Percentiles rank a stretch among this genome's conserved stretches.
phyloP scores from a whole-genome alignment of 2,888 invertebrate genomes.

The Ganaspis brasiliensis region DNA sequence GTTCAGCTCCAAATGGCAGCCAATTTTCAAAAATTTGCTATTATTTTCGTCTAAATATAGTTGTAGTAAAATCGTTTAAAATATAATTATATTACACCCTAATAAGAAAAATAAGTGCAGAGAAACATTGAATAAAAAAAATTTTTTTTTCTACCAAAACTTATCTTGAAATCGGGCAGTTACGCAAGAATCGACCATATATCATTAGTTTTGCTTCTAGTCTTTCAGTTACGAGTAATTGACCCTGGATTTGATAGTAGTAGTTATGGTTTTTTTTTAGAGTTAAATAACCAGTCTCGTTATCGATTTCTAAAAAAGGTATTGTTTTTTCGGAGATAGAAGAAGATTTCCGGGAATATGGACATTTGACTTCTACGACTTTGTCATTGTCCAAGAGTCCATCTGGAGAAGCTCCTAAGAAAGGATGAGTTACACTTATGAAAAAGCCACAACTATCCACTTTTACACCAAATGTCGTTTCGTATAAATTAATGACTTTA shows the following conservation, averaged over 20 bases:
- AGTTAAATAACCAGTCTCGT: background rate
- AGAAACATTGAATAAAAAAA: too few relatives aligned
- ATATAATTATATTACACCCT: too few relatives aligned
- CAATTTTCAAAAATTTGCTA: too few relatives aligned
- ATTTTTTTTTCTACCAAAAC: too few relatives aligned
- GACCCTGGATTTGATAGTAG: constrained; percentile 62
- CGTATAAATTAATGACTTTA: constrained; percentile 23
- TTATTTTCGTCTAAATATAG: too few relatives aligned
- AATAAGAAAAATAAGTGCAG: too few relatives aligned
- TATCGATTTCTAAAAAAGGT: constrained; percentile 24
- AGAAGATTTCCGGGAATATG: constrained; percentile 19
- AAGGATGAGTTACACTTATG: constrained; percentile 48
- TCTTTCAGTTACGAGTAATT: constrained; percentile 57
- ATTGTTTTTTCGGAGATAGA: constrained; percentile 41
- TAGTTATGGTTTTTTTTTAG: constrained; percentile 56
- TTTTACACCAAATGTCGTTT: constrained; percentile 11
- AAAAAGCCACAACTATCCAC: constrained; percentile 49
- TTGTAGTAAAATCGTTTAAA: too few relatives aligned
- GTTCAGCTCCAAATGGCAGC: too few relatives aligned
- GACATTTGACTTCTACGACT: constrained; percentile 55
- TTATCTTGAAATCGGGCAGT: too few relatives aligned
- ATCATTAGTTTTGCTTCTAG: constrained; percentile 56
- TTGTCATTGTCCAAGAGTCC: constrained; percentile 49
- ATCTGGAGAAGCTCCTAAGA: constrained; percentile 55
- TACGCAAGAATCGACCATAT: too few relatives aligned